Conservation (phyloP, 2,888 invertebrate species). For the Campoletis raptor region DNA sequence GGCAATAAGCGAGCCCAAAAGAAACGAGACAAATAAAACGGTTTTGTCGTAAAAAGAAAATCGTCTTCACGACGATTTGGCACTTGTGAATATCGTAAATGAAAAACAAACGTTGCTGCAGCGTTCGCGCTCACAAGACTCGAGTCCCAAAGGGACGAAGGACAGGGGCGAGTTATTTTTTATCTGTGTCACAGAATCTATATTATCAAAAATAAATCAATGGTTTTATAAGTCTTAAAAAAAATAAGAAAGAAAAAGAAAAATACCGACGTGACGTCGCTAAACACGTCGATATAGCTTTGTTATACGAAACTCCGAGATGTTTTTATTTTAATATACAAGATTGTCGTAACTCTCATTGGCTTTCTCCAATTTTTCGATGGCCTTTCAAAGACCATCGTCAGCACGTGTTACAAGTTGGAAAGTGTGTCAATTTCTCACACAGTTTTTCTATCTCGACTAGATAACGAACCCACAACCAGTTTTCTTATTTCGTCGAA, state of each 20-base stretch:
- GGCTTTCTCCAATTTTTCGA: conserved; percentile 28
- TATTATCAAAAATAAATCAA: conserved; percentile 79
- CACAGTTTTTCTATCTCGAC: not conserved
- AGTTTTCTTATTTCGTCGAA: not conserved
- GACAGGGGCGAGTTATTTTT: conserved; percentile 75
- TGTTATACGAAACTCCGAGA: conserved; percentile 72
- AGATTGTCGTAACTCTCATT: conserved; percentile 57
- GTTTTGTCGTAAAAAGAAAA: conserved; percentile 15
- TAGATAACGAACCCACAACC: not conserved
- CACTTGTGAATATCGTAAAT: conserved; percentile 60
- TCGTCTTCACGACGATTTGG: conserved; percentile 29
- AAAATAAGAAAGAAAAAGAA: conserved; percentile 44
- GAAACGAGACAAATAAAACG: conserved; percentile 91
- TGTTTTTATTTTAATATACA: conserved; percentile 76
- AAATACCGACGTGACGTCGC: conserved; percentile 69
- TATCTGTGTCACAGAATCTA: conserved; percentile 81
- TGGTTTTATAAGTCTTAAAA: conserved; percentile 80
- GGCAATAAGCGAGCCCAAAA: conserved; percentile 96
- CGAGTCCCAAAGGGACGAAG: conserved; percentile 67
- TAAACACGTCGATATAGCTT: conserved; percentile 73
- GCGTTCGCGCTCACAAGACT: conserved; percentile 49
- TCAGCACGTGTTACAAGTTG: not conserved
- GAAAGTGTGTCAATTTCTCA: not conserved
- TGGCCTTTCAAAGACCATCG: conserved; percentile 7
- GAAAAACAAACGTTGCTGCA: conserved; percentile 53